Conservation (phyloP, 2,888 invertebrate genomes). For the Orthosia cruda region DNA sequence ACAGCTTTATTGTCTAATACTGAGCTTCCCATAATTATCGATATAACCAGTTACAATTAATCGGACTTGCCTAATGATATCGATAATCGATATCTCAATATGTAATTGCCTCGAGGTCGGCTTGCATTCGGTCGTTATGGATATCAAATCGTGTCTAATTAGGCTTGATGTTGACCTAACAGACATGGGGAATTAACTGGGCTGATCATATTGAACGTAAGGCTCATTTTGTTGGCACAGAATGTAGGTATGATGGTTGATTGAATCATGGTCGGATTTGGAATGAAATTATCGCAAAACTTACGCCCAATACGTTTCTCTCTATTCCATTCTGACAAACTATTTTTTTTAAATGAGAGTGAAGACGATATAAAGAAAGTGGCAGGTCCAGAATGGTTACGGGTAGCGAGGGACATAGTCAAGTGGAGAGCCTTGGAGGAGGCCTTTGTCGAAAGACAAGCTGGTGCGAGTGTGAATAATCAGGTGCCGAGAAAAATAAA, state of each 20-base stretch:
- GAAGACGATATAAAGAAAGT: no score
- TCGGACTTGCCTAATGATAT: slow-evolving; percentile 8
- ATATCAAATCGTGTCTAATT: slow-evolving; percentile 27
- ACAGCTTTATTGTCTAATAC: no score
- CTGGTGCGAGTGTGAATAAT: no score
- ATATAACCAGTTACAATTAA: neutral
- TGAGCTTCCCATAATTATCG: neutral
- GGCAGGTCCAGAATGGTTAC: no score
- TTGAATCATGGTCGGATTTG: neutral
- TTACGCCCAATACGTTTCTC: no score
- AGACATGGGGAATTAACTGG: neutral
- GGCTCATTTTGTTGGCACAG: neutral
- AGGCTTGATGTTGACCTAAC: neutral
- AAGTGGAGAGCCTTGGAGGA: no score
- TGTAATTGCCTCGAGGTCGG: slow-evolving; percentile 38
- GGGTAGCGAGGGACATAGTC: no score
- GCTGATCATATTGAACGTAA: neutral
- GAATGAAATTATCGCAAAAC: no score
- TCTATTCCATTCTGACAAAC: no score
- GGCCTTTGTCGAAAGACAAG: no score
- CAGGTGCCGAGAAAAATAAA: no score
- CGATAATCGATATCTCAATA: slow-evolving; percentile 28
- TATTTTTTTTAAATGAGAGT: no score
- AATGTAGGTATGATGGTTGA: neutral
- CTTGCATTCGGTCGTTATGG: neutral